Conservation (phyloP, 1,140 invertebrate species). For the Laodelphax striatellus region DNA sequence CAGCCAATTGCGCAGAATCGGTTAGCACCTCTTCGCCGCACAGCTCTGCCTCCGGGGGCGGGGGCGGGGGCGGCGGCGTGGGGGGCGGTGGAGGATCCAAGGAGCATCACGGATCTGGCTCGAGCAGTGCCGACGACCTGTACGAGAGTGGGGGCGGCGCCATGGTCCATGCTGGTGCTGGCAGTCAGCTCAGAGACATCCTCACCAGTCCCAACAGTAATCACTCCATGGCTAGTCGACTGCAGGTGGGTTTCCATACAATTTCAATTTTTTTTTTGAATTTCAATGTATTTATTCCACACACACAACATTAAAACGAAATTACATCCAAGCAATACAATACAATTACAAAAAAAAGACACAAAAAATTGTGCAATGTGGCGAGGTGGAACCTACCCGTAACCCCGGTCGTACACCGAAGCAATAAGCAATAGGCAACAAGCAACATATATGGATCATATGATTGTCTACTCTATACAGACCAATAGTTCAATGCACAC, state of each 20-base stretch:
- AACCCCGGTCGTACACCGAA: too few species aligned
- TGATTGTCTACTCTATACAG: too few species aligned
- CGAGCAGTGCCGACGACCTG: constrained; percentile 6
- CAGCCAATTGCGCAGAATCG: constrained; percentile 8
- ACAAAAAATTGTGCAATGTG: too few species aligned
- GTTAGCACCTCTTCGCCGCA: constrained; percentile 12
- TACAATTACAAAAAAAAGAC: too few species aligned
- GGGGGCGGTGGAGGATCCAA: not conserved
- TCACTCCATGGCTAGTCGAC: not conserved
- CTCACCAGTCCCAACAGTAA: constrained; percentile 16
- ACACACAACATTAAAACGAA: too few species aligned
- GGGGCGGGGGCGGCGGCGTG: not conserved
- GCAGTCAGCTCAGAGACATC: constrained; percentile 20
- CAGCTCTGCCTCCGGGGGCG: not conserved
- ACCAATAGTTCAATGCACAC: too few species aligned
- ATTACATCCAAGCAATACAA: too few species aligned
- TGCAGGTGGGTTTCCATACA: not conserved
- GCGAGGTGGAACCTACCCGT: too few species aligned
- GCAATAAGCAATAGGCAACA: too few species aligned
- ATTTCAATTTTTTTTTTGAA: too few species aligned
- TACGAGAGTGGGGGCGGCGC: not conserved
- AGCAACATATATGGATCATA: too few species aligned
- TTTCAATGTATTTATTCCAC: too few species aligned
- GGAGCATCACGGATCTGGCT: constrained; percentile 3
- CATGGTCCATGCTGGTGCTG: not conserved